Conservation (phyloP, 1,140 invertebrate genomes). For the Riptortus pedestris region DNA sequence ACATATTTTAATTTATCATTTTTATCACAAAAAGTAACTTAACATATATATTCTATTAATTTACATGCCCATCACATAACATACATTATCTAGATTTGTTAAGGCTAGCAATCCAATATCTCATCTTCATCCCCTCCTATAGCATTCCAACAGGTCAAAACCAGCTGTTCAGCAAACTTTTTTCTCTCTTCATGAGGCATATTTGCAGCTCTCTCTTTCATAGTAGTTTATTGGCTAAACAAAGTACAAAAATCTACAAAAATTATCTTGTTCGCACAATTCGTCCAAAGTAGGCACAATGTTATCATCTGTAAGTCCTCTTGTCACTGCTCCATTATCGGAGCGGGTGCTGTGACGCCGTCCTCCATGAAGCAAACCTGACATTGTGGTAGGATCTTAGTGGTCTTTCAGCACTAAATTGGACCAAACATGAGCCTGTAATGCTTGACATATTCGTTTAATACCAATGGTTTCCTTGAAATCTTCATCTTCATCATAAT, state of each 20-base stretch:
- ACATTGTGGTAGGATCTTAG: conserved; percentile 24
- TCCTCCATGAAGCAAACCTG: conserved; percentile 26
- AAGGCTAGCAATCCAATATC: conserved; percentile 36
- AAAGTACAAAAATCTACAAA: conserved; percentile 38
- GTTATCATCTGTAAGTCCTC: conserved; percentile 30
- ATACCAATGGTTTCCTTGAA: conserved; percentile 56
- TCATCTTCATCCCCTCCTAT: conserved; percentile 66
- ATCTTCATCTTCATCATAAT: conserved; percentile 42
- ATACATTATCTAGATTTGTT: too few relatives aligned
- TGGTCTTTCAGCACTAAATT: conserved; percentile 54
- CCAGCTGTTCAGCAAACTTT: conserved; percentile 63
- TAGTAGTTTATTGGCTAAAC: conserved; percentile 49
- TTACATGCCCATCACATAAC: too few relatives aligned
- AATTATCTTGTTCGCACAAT: conserved; percentile 21
- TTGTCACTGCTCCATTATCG: background rate
- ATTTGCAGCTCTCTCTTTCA: conserved; percentile 56
- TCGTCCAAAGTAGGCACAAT: conserved; percentile 23
- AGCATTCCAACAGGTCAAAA: conserved; percentile 65
- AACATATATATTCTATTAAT: too few relatives aligned
- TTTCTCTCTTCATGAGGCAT: conserved; percentile 53
- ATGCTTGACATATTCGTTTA: conserved; percentile 57
- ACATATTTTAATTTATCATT: too few relatives aligned
- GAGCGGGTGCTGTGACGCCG: conserved; percentile 7
- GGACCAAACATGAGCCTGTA: conserved; percentile 67
- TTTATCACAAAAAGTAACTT: too few relatives aligned